phyloP scores from a whole-genome alignment of 1,140 invertebrate genomes.

The Melitaea cinxia region DNA sequence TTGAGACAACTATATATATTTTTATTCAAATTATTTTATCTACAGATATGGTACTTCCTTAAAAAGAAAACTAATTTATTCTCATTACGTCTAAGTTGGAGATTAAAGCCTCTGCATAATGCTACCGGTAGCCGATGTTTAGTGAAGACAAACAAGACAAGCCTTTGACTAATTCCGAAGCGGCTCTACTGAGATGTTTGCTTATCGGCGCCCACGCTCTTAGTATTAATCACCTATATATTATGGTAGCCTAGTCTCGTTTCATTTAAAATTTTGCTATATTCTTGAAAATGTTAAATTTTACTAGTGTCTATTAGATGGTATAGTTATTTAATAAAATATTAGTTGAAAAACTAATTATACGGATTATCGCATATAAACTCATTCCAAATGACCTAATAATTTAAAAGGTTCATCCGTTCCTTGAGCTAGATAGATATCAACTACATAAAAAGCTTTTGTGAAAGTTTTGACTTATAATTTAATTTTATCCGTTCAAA shows the following conservation, averaged over 20 bases:
- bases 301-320: too few relatives aligned
- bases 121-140: slow-evolving; percentile 34
- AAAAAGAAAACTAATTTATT: slow-evolving; percentile 1
- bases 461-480: too few relatives aligned
- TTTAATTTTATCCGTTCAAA: too few relatives aligned
- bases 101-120: slow-evolving; percentile 1
- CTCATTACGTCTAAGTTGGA: neutral
- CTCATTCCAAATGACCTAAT: too few relatives aligned
- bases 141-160: slow-evolving; percentile 32
- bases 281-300: too few relatives aligned
- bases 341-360: too few relatives aligned
- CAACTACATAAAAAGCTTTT: too few relatives aligned
- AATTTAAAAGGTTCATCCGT: too few relatives aligned
- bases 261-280: neutral
- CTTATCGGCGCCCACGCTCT: slow-evolving; percentile 40
- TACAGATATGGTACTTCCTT: neutral
- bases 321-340: too few relatives aligned
- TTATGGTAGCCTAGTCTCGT: neutral
- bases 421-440: too few relatives aligned
- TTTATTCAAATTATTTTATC: neutral
- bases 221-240: slow-evolving; percentile 10
- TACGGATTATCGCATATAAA: too few relatives aligned
- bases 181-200: slow-evolving; percentile 37
- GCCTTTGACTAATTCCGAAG: slow-evolving; percentile 41
- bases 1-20: neutral